These are phyloP conservation scores for Artibeus lituratus DNA, from an alignment of 2,797 vertebrate genomes.

Conservation along the genomic window DNA sequence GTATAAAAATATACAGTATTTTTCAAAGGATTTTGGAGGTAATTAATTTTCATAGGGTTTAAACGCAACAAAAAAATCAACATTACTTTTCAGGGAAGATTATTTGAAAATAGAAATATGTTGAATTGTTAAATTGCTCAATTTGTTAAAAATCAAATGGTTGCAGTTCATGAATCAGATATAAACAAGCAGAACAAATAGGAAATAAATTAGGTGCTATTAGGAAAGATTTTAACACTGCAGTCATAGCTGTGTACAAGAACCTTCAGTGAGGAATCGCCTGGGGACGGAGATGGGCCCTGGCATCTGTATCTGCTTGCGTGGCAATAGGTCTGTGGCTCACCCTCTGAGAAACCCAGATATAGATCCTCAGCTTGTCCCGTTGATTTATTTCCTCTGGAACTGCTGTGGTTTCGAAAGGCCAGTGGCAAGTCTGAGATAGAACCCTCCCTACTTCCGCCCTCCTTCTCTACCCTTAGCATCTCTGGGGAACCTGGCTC, in stretches of 20 bases:
- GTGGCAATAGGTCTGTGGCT: neutral
- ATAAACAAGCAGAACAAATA: constrained; percentile 29
- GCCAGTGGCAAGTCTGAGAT: neutral
- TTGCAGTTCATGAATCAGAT: constrained; percentile 25
- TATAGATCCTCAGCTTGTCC: neutral
- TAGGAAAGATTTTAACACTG: neutral
- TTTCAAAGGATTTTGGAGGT: constrained; percentile 9
- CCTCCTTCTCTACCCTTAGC: neutral
- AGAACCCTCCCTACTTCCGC: neutral
- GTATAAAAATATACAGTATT: neutral
- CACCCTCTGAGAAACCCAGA: neutral
- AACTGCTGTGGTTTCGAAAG: neutral
- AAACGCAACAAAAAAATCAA: neutral
- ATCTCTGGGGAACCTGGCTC: neutral
- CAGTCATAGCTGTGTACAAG: neutral
- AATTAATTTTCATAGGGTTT: constrained; percentile 16
- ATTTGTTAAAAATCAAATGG: constrained; percentile 8
- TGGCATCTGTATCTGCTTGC: neutral
- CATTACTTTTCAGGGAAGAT: neutral
- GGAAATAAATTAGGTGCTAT: neutral
- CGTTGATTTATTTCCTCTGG: neutral
- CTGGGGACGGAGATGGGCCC: neutral
- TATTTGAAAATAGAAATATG: constrained; percentile 35
- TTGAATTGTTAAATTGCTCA: constrained; percentile 2
- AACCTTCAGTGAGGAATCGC: neutral